These are phyloP conservation scores for Centroberyx gerrardi DNA, from an alignment of 2,797 vertebrate genomes.

Conservation along the genomic window DNA sequence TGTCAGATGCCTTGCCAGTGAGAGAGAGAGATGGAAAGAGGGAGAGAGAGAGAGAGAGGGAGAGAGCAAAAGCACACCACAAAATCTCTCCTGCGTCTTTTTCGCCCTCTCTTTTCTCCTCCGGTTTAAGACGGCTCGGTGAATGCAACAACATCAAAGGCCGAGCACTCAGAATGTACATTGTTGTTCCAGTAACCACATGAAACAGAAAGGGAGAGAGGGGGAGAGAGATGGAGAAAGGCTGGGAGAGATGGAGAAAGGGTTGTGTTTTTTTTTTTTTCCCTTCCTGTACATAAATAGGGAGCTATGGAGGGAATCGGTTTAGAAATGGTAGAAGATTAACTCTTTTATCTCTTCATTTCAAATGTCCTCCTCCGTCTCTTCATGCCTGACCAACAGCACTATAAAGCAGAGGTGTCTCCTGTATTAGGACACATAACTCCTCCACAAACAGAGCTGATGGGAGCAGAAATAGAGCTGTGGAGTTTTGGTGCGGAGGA, in stretches of 20 bases:
- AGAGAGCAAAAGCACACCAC: constrained; percentile 69
- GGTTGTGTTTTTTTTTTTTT: constrained; percentile 56
- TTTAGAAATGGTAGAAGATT: constrained; percentile 78
- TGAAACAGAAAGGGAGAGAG: constrained; percentile 76
- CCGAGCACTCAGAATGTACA: constrained; percentile 82
- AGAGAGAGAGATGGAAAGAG: constrained; percentile 56
- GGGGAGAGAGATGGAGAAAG: constrained; percentile 53
- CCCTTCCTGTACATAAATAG: constrained; percentile 74
- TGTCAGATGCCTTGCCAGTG: constrained; percentile 86
- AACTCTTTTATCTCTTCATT: constrained; percentile 82
- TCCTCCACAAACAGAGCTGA: constrained; percentile 70
- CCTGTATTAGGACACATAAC: constrained; percentile 41
- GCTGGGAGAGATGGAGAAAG: constrained; percentile 73
- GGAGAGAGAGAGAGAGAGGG: constrained; percentile 48
- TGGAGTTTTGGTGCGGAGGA: constrained; percentile 26
- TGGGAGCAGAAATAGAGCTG: constrained; percentile 50
- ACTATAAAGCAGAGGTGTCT: constrained; percentile 59
- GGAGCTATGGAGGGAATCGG: constrained; percentile 74
- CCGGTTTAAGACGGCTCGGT: constrained; percentile 85
- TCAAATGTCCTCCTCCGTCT: constrained; percentile 70
- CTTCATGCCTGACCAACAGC: constrained; percentile 66
- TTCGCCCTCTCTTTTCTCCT: constrained; percentile 79
- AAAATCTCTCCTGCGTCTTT: constrained; percentile 82
- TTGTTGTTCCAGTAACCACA: constrained; percentile 88
- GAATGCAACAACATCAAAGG: constrained; percentile 87